These are phyloP conservation scores for Ypsolopha sequella DNA, from an alignment of 2,888 invertebrate genomes.

Conservation along the genomic window DNA sequence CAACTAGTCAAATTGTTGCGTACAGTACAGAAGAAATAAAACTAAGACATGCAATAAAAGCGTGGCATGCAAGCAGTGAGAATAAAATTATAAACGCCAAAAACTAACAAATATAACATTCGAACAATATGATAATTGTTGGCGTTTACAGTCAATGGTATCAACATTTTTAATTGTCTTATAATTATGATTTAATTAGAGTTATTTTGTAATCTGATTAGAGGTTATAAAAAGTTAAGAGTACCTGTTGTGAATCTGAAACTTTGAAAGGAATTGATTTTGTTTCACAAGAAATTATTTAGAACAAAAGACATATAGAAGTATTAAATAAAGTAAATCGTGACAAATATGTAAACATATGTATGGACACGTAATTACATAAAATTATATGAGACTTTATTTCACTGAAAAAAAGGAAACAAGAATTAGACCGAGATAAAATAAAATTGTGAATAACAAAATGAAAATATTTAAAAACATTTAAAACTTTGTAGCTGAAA, in stretches of 20 bases:
- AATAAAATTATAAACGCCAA: conserved; percentile 23
- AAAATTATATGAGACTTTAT: conserved; percentile 17
- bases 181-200: conserved; percentile 49
- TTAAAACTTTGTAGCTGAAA: conserved; percentile 19
- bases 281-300: conserved; percentile 15
- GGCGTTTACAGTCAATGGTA: conserved; percentile 35
- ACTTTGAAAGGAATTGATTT: conserved; percentile 43
- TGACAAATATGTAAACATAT: conserved; percentile 17
- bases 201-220: conserved; percentile 43
- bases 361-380: conserved; percentile 34
- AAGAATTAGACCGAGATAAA: conserved; percentile 2
- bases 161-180: conserved; percentile 30
- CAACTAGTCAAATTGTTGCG: conserved; percentile 55
- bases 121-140: conserved; percentile 6
- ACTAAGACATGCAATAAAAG: conserved; percentile 48
- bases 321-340: conserved; percentile 8
- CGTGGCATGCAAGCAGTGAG: conserved; percentile 42
- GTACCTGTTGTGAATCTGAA: conserved; percentile 58
- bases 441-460: conserved; percentile 3
- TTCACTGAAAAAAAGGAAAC: conserved; percentile 8
- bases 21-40: conserved; percentile 12
- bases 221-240: conserved; percentile 32
- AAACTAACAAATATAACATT: conserved; percentile 14
- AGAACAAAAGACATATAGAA: conserved; percentile 5
- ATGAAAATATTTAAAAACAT: conserved; percentile 15